Evolutionary conservation across 2,113 vertebrate species (phyloP).

Genomic region (Oryctolagus cuniculus): mOryCun1.1 NC_091440.1:27754001-27754500

Average conservation of each 20-base stretch:
- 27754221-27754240: neutral
- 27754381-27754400: neutral
- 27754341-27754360: neutral
- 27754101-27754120: neutral
- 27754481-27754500: too few relatives aligned
- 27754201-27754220: neutral
- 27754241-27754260: neutral
- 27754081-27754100: constrained; percentile 3
- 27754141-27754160: neutral
- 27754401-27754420: neutral
- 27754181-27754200: neutral
- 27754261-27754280: neutral
- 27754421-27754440: neutral
- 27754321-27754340: constrained; percentile 44
- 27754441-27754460: too few relatives aligned
- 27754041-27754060: constrained; percentile 3
- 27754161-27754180: neutral
- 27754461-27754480: too few relatives aligned
- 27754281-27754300: constrained; percentile 5
- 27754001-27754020: neutral
- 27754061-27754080: neutral
- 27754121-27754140: neutral
- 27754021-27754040: neutral
- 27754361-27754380: neutral
- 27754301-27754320: neutral